Evolutionary conservation across 2,797 vertebrate species (phyloP).

Genomic region (Crenichthys baileyi): DNA sequence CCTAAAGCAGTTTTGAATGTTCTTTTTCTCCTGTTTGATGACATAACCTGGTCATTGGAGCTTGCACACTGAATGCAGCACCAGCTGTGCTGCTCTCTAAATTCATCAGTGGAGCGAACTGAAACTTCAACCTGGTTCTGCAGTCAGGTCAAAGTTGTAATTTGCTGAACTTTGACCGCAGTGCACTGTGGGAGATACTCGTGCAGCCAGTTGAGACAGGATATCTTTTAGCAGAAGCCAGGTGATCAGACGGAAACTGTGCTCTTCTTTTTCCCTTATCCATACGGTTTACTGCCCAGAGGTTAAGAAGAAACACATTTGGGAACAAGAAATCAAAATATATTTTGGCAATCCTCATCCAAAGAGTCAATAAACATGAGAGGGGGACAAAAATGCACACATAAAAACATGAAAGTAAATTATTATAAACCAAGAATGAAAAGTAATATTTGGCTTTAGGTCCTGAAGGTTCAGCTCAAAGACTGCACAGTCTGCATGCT

Average conservation of each 20-base stretch:
- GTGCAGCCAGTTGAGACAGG: neutral
- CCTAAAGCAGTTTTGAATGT: neutral
- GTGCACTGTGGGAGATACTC: neutral
- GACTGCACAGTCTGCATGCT: slow-evolving; percentile 48
- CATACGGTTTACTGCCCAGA: neutral
- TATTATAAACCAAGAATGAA: neutral
- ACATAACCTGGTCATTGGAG: neutral
- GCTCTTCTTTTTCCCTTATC: neutral
- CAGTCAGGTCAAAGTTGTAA: neutral
- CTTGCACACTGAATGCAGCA: neutral
- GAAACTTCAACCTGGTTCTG: neutral
- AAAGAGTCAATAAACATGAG: neutral
- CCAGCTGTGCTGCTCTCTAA: neutral
- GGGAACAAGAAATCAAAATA: neutral
- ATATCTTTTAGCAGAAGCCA: neutral
- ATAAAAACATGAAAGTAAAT: neutral
- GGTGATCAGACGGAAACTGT: neutral
- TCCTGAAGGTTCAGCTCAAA: slow-evolving; percentile 42
- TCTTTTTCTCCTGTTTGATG: neutral
- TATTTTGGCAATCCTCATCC: neutral
- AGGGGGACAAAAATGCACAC: neutral
- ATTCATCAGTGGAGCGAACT: neutral
- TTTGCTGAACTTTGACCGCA: neutral
- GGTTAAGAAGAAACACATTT: neutral
- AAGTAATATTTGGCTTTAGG: slow-evolving; percentile 21